Percentiles rank a stretch among this genome's conserved stretches.
Conservation (phyloP, 2,113 vertebrate species). For the Crotalus viridis region DNA sequence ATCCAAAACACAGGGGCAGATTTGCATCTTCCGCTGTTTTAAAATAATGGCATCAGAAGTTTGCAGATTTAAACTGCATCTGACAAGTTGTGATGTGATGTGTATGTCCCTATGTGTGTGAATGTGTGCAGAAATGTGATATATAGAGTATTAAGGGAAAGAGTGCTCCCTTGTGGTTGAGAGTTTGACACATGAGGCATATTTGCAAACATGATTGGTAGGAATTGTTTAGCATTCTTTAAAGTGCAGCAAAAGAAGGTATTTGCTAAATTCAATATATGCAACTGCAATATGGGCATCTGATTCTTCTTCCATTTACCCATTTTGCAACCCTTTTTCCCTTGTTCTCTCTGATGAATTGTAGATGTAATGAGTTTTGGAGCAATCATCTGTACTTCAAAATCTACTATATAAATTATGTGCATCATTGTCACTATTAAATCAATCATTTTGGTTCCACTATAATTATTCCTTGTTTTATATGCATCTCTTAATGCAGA, state of each 20-base stretch:
- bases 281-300: not conserved
- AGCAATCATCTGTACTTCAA: not conserved
- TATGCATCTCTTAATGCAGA: not conserved
- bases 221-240: not conserved
- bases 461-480: not conserved
- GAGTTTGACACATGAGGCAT: constrained; percentile 56
- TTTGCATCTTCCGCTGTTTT: constrained; percentile 68
- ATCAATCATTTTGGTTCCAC: not conserved
- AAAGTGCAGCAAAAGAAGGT: accelerated
- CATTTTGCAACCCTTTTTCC: not conserved
- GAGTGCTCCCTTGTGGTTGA: constrained; percentile 75
- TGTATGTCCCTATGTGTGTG: constrained; percentile 4
- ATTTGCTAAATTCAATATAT: not conserved
- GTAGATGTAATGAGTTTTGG: not conserved
- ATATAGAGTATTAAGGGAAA: constrained; percentile 60
- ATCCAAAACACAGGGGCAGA: constrained; percentile 60
- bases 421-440: not conserved
- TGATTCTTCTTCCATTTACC: not conserved
- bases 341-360: not conserved
- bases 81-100: constrained; percentile 34
- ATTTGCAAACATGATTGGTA: not conserved
- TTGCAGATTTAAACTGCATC: constrained; percentile 62
- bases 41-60: constrained; percentile 63
- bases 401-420: not conserved
- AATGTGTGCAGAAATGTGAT: constrained; percentile 40